Base-by-base conservation (phyloP, 2,113 vertebrate species). In the Grus americana region DNA sequence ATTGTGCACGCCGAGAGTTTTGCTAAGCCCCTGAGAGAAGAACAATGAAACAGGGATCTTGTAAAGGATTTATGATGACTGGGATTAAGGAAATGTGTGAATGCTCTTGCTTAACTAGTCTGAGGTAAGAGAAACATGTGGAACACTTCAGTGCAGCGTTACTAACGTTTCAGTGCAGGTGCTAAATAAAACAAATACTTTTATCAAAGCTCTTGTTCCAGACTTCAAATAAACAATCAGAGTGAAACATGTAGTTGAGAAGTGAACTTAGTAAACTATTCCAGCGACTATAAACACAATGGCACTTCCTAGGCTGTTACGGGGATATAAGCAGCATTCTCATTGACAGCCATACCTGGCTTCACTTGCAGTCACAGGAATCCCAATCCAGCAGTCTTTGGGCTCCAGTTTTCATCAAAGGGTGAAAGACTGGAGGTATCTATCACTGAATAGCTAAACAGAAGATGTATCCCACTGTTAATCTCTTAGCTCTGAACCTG, bases 71-170 rank as follows among this genome's bases (percentile, higher is more conserved):
- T 98, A 97, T 96, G 92, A 75, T 63, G 92, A 91, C 92, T 78
- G 36, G 97, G 97, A 98, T 98, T 98, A 97, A 97, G 95, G 85
- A 94, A 97, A 96, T 93, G 36, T 97, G 96, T 96, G 97, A 97
- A 98, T 94, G 93, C 80, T n/a, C 40, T 95, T 93, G 88, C 90
- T 97, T 97, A 97, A 83, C 96, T 15, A 34, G 79, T 87, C 80
- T 86, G 90, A 97, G 89, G 91, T 97, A 96, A 97, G 70, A 94
- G 97, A 97, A 97, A 98, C 98, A 98, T 97, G 96, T 98, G 98
- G 97, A 97, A 97, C 78, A 34, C 73, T 97, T 98, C 97, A 97
- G 30, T 85, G 93, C 95, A 96, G 93, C 84, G 61, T 93, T 96
- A 92, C 91, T 95, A 95, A 96, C 95, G 91, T 96, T 96, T 98